Evolutionary conservation across 2,888 invertebrate genomes (phyloP).

Genomic region (Eilema griseolum): DNA sequence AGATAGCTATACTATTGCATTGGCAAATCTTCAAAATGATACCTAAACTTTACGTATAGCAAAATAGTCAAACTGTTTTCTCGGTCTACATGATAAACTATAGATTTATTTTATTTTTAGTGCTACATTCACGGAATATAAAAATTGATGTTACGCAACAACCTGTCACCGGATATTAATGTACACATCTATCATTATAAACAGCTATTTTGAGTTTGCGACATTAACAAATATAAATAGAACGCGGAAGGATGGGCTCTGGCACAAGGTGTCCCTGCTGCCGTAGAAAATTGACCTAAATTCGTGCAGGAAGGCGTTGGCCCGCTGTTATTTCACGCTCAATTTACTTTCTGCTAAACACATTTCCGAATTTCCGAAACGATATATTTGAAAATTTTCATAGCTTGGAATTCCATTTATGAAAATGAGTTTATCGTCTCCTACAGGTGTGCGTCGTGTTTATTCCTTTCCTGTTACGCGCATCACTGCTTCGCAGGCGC

Average conservation of each 20-base stretch:
- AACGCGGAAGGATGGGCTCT: slow-evolving; percentile 57
- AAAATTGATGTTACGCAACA: slow-evolving; percentile 25
- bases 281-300: slow-evolving; percentile 73
- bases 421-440: slow-evolving; percentile 23
- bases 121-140: not conserved
- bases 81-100: not conserved
- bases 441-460: slow-evolving; percentile 14
- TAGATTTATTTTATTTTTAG: not conserved
- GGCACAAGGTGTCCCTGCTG: slow-evolving; percentile 48
- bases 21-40: no score
- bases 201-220: slow-evolving; percentile 53
- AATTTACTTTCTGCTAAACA: slow-evolving; percentile 70
- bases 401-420: slow-evolving; percentile 29
- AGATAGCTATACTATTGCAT: no score
- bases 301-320: slow-evolving; percentile 60
- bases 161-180: slow-evolving; percentile 40
- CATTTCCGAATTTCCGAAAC: slow-evolving; percentile 60
- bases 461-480: slow-evolving; percentile 12
- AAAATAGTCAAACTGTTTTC: no score
- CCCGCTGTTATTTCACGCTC: slow-evolving; percentile 73
- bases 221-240: slow-evolving; percentile 58
- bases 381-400: slow-evolving; percentile 51
- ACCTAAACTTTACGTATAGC: no score
- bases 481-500: not conserved
- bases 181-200: slow-evolving; percentile 43